Evolutionary conservation across 2,113 vertebrate genomes (phyloP).

Genomic region (Oreocharis arfaki): DNA sequence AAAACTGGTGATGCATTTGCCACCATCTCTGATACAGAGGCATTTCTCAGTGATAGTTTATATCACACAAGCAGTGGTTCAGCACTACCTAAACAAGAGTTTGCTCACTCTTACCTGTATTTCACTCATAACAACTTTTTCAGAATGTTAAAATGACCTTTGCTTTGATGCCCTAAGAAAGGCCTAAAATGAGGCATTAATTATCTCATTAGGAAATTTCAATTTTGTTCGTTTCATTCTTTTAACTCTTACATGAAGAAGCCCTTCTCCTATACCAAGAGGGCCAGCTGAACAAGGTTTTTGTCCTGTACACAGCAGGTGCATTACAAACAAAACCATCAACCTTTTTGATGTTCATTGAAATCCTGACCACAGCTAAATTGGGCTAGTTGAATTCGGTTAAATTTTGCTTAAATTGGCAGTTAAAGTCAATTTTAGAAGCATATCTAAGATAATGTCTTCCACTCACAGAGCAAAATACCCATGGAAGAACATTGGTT

Average conservation of each 20-base stretch:
- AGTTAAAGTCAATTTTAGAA: not conserved
- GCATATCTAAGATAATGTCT: not conserved
- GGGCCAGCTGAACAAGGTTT: not conserved
- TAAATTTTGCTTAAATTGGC: not conserved
- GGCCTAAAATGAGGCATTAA: not conserved
- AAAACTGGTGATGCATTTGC: not conserved
- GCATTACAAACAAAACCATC: not conserved
- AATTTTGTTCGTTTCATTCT: not conserved
- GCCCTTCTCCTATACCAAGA: not conserved
- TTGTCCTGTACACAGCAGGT: not conserved
- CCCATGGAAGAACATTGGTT: not conserved
- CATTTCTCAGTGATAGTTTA: not conserved
- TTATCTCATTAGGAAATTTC: not conserved
- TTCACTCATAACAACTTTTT: not conserved
- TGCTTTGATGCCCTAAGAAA: not conserved
- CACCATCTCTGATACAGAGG: not conserved
- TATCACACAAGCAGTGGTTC: not conserved
- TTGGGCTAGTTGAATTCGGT: not conserved
- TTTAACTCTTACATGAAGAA: not conserved
- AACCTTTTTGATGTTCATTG: rapidly evolving
- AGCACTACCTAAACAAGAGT: not conserved
- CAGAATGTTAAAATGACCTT: not conserved
- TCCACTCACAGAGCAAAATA: not conserved
- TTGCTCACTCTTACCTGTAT: not conserved
- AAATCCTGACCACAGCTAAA: not conserved